phyloP scores from a whole-genome alignment of 2,888 invertebrate genomes.

The Sphinx pinastri region DNA sequence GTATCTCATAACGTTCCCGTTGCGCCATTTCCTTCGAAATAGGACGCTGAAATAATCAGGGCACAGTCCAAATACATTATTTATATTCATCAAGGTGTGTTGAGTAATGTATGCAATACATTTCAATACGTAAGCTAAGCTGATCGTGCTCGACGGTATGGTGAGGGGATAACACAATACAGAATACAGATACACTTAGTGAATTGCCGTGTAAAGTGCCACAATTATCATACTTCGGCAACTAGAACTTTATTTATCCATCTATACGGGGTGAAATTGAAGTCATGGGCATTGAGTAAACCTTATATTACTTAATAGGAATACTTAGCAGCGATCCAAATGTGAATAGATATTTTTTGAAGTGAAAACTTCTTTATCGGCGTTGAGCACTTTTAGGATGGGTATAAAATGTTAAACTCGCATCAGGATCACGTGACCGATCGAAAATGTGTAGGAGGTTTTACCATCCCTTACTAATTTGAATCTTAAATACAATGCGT shows the following conservation, averaged over 20 bases:
- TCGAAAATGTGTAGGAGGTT: no score
- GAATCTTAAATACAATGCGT: no score
- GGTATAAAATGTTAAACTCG: no score
- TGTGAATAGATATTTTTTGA: no score
- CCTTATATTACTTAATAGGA: no score
- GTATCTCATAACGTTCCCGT: slow-evolving; percentile 10
- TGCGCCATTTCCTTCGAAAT: slow-evolving; percentile 33
- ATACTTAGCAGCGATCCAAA: no score
- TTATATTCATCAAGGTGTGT: slow-evolving; percentile 25
- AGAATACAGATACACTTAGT: slow-evolving; percentile 66
- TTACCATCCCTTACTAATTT: no score
- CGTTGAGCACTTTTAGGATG: no score
- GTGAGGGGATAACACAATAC: slow-evolving; percentile 61
- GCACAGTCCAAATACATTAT: slow-evolving; percentile 21
- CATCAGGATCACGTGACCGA: no score
- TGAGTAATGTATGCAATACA: slow-evolving; percentile 67
- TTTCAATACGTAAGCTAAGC: slow-evolving; percentile 69
- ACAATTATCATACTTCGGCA: slow-evolving; percentile 67
- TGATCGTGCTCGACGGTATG: slow-evolving; percentile 68
- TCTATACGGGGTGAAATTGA: no score
- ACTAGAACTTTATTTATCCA: slow-evolving; percentile 14
- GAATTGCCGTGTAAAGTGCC: slow-evolving; percentile 63
- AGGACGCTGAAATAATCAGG: slow-evolving; percentile 29
- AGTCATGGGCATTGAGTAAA: no score
- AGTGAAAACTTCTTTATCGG: no score